A percentile compares a stretch with the other conserved stretches of the same genome.
Conservation (phyloP, 2,888 invertebrate genomes). For the Lucinisca nassula region DNA sequence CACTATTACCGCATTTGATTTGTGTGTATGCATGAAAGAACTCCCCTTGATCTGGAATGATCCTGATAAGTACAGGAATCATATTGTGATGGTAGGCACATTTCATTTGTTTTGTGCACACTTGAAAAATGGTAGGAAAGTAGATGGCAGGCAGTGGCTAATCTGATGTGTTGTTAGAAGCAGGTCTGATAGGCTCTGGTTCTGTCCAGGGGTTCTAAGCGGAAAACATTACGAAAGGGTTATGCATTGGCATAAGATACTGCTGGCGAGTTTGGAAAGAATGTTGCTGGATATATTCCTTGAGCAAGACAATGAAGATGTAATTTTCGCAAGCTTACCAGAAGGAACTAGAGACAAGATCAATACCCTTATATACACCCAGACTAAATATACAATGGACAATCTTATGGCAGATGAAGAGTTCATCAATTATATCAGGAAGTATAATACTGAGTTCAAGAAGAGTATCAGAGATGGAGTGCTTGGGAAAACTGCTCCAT, state of each 20-base stretch:
- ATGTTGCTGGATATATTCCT: constrained; percentile 46
- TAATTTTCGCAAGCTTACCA: background rate
- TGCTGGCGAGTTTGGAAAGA: constrained; percentile 60
- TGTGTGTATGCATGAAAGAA: constrained; percentile 72
- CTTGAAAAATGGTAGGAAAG: constrained; percentile 46
- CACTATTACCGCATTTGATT: constrained; percentile 70
- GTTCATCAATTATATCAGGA: background rate
- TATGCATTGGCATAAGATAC: constrained; percentile 66
- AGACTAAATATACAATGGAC: background rate
- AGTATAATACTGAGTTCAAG: constrained; percentile 21
- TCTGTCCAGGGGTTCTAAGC: constrained; percentile 60
- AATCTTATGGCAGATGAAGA: constrained; percentile 11
- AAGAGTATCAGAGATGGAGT: constrained; percentile 25
- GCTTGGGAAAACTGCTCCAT: constrained; percentile 50
- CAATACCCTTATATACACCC: background rate
- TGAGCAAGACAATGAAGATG: constrained; percentile 5
- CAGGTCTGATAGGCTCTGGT: constrained; percentile 57
- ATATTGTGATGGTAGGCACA: constrained; percentile 33
- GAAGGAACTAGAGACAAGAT: constrained; percentile 4
- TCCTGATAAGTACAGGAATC: constrained; percentile 37
- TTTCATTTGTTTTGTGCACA: constrained; percentile 45
- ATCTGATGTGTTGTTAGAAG: constrained; percentile 45
- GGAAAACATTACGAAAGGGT: constrained; percentile 67
- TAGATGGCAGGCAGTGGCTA: constrained; percentile 43
- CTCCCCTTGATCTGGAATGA: constrained; percentile 56